Percentiles rank a stretch among this genome's conserved stretches.
Conservation (phyloP, 2,888 invertebrate genomes). For the Hydrotaea diabolus region DNA sequence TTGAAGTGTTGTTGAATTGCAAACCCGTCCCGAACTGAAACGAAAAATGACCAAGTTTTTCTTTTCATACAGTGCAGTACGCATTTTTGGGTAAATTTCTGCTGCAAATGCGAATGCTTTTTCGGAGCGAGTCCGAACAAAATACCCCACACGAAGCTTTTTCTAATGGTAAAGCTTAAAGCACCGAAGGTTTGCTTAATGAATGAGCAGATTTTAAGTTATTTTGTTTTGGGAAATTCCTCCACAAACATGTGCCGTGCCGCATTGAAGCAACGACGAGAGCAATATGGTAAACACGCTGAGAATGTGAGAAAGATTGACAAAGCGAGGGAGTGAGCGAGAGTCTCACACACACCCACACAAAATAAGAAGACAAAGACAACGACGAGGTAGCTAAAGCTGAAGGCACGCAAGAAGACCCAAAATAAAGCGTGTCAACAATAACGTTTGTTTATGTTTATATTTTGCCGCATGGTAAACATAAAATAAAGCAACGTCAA, state of each 20-base stretch:
- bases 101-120: slow-evolving; percentile 59
- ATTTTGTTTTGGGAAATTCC: slow-evolving; percentile 60
- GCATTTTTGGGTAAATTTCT: slow-evolving; percentile 69
- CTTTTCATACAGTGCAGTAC: slow-evolving; percentile 73
- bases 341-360: background rate
- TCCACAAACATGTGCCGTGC: slow-evolving; percentile 57
- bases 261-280: slow-evolving; percentile 44
- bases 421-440: slow-evolving; percentile 48
- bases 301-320: background rate
- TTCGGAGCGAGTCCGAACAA: slow-evolving; percentile 50
- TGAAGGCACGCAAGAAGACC: background rate
- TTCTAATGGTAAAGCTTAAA: slow-evolving; percentile 45
- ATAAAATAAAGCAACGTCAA: slow-evolving; percentile 1
- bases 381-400: background rate
- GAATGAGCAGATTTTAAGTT: slow-evolving; percentile 1
- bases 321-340: background rate
- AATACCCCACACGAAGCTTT: slow-evolving; percentile 55
- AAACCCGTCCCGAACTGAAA: slow-evolving; percentile 80
- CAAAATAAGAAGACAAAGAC: background rate
- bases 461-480: slow-evolving; percentile 45
- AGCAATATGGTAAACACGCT: background rate
- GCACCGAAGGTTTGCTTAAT: slow-evolving; percentile 37
- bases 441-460: slow-evolving; percentile 59
- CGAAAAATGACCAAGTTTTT: slow-evolving; percentile 75
- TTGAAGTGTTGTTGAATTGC: slow-evolving; percentile 78